phyloP scores from a whole-genome alignment of 2,113 vertebrate species.

The Rhegmatorhina hoffmannsi region DNA sequence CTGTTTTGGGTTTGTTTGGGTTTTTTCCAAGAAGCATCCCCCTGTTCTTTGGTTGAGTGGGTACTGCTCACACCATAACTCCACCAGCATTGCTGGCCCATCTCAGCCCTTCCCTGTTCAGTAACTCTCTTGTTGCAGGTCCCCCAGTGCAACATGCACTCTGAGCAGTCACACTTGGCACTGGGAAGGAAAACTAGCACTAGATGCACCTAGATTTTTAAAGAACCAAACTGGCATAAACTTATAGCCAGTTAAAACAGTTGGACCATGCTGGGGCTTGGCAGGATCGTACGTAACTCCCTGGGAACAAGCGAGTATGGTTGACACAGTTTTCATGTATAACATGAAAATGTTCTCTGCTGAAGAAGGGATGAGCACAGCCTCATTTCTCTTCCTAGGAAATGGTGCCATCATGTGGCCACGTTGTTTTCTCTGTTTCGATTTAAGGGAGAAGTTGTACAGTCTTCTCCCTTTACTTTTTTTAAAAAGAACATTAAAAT shows the following conservation, averaged over 20 bases:
- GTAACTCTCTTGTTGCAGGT: background rate
- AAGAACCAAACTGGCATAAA: background rate
- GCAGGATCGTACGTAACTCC: background rate
- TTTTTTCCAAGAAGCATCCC: background rate
- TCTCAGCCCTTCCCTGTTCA: background rate
- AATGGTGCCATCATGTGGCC: conserved; percentile 62
- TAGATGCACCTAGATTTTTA: background rate
- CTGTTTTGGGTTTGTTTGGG: background rate
- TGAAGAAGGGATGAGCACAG: background rate
- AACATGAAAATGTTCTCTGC: background rate
- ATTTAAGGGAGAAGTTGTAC: background rate
- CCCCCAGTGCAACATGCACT: accelerated
- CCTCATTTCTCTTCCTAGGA: background rate
- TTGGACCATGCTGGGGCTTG: background rate
- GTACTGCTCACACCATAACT: background rate
- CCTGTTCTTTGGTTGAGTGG: background rate
- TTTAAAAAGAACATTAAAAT: background rate
- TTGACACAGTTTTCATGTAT: background rate
- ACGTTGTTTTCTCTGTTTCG: background rate
- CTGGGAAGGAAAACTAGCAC: background rate
- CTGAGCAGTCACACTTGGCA: background rate
- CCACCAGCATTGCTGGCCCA: background rate
- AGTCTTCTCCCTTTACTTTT: background rate
- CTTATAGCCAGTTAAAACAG: background rate
- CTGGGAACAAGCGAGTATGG: background rate